Evolutionary conservation across 1,140 invertebrate genomes (phyloP).

Genomic region (Archivesica marissinica): DNA sequence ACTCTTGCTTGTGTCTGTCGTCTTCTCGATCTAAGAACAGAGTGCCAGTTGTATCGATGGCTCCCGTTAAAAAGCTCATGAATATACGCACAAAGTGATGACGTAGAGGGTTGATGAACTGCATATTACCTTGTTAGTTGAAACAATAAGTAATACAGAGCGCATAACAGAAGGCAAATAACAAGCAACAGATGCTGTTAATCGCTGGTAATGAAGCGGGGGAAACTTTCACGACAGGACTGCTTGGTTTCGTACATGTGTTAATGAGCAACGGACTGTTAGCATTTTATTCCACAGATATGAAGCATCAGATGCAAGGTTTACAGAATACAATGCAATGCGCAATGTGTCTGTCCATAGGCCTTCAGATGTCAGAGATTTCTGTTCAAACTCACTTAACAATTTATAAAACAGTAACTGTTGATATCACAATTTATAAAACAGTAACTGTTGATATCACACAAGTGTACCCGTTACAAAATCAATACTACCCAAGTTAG

Average conservation of each 20-base stretch:
- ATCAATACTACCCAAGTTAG: too few species aligned
- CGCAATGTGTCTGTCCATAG: too few species aligned
- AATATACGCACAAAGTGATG: slow-evolving; percentile 35
- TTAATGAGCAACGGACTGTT: too few species aligned
- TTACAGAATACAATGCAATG: too few species aligned
- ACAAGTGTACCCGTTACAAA: too few species aligned
- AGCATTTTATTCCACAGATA: too few species aligned
- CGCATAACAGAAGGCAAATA: slow-evolving; percentile 15
- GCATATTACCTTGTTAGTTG: slow-evolving; percentile 46
- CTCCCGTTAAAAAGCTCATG: slow-evolving; percentile 24
- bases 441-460: too few species aligned
- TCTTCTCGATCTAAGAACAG: slow-evolving; percentile 28
- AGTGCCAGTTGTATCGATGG: slow-evolving; percentile 5
- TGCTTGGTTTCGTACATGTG: neutral
- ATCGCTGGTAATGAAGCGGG: neutral
- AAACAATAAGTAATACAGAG: slow-evolving; percentile 35
- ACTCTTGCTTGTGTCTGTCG: neutral
- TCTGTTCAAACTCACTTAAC: too few species aligned
- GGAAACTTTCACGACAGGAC: neutral
- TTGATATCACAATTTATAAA: too few species aligned
- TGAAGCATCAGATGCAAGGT: too few species aligned
- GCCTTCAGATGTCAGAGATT: too few species aligned
- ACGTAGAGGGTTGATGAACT: slow-evolving; percentile 19
- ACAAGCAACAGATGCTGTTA: slow-evolving; percentile 18
- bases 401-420: too few species aligned